These are phyloP conservation scores for Epirrhoe tristata DNA, from an alignment of 2,888 invertebrate species.

Conservation along the genomic window DNA sequence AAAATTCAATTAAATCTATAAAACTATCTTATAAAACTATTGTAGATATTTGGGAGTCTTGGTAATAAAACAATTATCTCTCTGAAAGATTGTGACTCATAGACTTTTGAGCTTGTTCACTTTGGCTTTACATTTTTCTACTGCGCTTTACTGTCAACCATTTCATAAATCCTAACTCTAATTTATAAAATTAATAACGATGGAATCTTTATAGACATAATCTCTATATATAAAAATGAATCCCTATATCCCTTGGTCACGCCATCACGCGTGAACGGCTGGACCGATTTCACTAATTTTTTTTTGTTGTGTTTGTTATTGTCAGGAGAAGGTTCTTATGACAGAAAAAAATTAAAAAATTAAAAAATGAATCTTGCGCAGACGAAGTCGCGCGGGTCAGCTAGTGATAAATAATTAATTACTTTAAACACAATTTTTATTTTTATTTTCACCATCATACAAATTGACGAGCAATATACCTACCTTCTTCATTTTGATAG, in stretches of 20 bases:
- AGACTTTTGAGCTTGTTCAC: constrained; percentile 80
- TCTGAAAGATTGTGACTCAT: constrained; percentile 48
- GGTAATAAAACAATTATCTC: constrained; percentile 35
- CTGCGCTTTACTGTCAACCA: constrained; percentile 69
- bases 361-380: too few species aligned
- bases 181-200: constrained; percentile 5
- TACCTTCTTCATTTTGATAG: not conserved
- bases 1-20: constrained; percentile 54
- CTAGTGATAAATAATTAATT: too few species aligned
- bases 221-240: too few species aligned
- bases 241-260: too few species aligned
- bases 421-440: not conserved
- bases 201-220: not conserved
- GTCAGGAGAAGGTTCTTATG: too few species aligned
- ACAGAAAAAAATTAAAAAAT: too few species aligned
- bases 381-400: too few species aligned
- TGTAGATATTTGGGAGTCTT: constrained; percentile 42
- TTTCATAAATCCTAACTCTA: constrained; percentile 52
- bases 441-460: not conserved
- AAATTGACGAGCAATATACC: not conserved
- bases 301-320: too few species aligned
- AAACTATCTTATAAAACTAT: constrained; percentile 30
- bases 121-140: constrained; percentile 80
- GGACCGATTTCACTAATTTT: too few species aligned
- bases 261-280: too few species aligned